Conservation (phyloP, 1,140 invertebrate species). For the Trichonephila inaurata region DNA sequence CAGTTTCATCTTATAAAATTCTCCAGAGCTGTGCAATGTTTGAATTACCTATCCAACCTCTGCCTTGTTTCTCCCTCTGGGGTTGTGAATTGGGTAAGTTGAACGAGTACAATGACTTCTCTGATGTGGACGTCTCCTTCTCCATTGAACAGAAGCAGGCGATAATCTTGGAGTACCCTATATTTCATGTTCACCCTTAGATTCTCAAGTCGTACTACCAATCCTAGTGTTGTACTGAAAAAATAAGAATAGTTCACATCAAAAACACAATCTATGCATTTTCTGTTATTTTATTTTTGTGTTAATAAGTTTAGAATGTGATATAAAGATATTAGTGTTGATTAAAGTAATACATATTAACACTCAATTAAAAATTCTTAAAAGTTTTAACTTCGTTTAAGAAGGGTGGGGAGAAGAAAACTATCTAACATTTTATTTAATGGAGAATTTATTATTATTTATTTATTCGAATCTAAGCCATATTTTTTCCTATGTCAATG, state of each 20-base stretch:
- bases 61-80: constrained; percentile 64
- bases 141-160: constrained; percentile 78
- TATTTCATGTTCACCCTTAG: constrained; percentile 77
- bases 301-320: too few species aligned
- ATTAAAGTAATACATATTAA: too few species aligned
- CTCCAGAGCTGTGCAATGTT: background rate
- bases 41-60: constrained; percentile 64
- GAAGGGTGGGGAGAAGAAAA: too few species aligned
- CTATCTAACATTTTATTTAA: too few species aligned
- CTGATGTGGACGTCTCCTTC: constrained; percentile 78
- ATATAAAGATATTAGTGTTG: too few species aligned
- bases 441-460: too few species aligned
- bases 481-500: too few species aligned
- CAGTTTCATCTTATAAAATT: too few species aligned
- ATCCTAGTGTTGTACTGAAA: constrained; percentile 77
- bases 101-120: constrained; percentile 77
- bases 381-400: too few species aligned
- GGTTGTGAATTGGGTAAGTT: constrained; percentile 77
- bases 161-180: constrained; percentile 78
- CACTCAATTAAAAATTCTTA: too few species aligned
- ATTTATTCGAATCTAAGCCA: too few species aligned
- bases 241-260: background rate
- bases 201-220: constrained; percentile 78
- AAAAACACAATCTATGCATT: background rate
- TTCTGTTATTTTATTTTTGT: too few species aligned